Base-by-base conservation (phyloP, 1,140 invertebrate genomes). In the Heliconius himera region DNA sequence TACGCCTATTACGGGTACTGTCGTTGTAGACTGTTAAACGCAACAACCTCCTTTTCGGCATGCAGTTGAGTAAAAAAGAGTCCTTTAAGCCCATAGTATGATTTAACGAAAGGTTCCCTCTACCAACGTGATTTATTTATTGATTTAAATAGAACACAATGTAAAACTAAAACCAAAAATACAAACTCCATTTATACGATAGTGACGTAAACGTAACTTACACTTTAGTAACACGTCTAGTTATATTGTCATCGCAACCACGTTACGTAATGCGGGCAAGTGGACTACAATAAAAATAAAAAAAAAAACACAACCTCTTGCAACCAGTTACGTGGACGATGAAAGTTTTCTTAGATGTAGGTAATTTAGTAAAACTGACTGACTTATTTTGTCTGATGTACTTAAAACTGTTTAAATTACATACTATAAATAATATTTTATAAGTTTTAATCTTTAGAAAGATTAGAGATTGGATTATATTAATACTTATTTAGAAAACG, bases 261-360 rank as follows among this genome's bases (percentile, higher is more conserved):
- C 74, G 74, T 84, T 78, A 71, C 56, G 80, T 81, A 84, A 86
- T 73, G 81, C 76, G 60, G 60, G 66, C 41, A 70, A 70, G 70
- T 78, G 77, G 74, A 82, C 81, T 73, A 75, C 80, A 77, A 79
- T 73, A 80, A 79, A 80, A 75, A 75, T 78, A 77, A 81, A 71
- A 80, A 79, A 80, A 84, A 51, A 77, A 71, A 80, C 36, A 74
- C 78, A 76, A 81, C 70, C 74, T 29, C 38, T 49, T 26, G 73
- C 78, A 73, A 46, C 71, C 78, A 56, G 80, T 85, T 84, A 78
- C 84, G 82, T 81, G 66, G 66, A 77, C 78, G 83, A 85, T 80
- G 81, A 85, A 83, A 85, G 84, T 85, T 71, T 70, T 75, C 79
- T 84, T 81, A 80, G 81, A 85, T 84, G 82, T 81, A 36, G 33